Percentiles rank a stretch among this genome's conserved stretches.
Evolutionary conservation across 2,888 invertebrate species (phyloP).

Genomic region (Hybos culiciformis): DNA sequence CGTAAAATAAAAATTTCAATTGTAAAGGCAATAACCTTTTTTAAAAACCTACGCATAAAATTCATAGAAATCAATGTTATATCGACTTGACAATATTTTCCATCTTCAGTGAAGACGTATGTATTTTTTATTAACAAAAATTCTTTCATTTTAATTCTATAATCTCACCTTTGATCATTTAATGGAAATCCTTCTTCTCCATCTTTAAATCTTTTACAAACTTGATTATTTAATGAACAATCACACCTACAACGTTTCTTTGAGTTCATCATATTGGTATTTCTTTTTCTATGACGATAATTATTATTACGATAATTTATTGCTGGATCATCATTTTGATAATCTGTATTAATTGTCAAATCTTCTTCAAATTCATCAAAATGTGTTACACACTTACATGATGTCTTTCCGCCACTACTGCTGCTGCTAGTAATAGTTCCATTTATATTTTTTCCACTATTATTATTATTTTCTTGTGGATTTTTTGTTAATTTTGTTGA

Average conservation of each 20-base stretch:
- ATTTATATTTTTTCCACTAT: conserved; percentile 3
- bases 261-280: not conserved
- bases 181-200: conserved; percentile 51
- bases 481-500: conserved; percentile 8
- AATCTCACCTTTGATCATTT: conserved; percentile 44
- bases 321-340: not conserved
- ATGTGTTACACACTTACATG: conserved; percentile 26
- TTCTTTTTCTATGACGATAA: not conserved
- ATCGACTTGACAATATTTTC: too few relatives aligned
- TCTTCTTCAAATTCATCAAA: conserved; percentile 33
- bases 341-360: conserved; percentile 7
- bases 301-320: not conserved
- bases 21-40: too few relatives aligned
- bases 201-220: conserved; percentile 46
- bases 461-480: conserved; percentile 3
- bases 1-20: too few relatives aligned
- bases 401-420: conserved; percentile 4
- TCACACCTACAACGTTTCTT: conserved; percentile 44
- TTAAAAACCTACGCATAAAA: too few relatives aligned
- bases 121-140: not conserved
- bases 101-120: too few relatives aligned
- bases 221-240: conserved; percentile 44
- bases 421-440: not conserved
- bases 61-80: too few relatives aligned
- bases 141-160: not conserved